Conservation (phyloP, 1,140 invertebrate genomes). For the Onthophagus taurus region DNA sequence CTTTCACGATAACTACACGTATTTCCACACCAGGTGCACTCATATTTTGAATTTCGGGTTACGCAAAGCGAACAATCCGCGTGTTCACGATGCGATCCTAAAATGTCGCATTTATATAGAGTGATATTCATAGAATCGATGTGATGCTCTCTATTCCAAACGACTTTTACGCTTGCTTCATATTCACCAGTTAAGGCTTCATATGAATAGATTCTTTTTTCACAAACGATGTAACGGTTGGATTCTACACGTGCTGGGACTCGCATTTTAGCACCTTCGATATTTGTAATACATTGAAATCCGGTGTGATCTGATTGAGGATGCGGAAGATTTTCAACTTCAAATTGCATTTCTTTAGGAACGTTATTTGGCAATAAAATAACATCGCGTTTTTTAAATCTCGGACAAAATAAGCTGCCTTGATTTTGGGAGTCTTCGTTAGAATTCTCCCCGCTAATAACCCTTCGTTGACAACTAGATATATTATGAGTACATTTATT, state of each 20-base stretch:
- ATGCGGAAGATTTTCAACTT: conserved; percentile 83
- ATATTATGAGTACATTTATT: conserved; percentile 88
- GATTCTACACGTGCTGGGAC: conserved; percentile 77
- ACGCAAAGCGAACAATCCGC: conserved; percentile 92
- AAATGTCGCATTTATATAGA: conserved; percentile 88
- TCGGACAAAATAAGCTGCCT: conserved; percentile 69
- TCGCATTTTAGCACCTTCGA: conserved; percentile 82
- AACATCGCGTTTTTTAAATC: conserved; percentile 54
- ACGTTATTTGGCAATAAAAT: conserved; percentile 82
- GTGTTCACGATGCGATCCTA: conserved; percentile 84
- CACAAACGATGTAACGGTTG: conserved; percentile 70
- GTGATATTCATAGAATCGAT: conserved; percentile 83
- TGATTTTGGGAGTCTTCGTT: conserved; percentile 55
- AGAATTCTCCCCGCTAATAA: conserved; percentile 70
- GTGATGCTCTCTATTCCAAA: conserved; percentile 89
- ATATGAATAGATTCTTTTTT: conserved; percentile 77
- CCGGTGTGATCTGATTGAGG: conserved; percentile 76
- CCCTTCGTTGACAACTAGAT: conserved; percentile 65
- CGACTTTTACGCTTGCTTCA: conserved; percentile 77
- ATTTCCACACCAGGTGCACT: conserved; percentile 87
- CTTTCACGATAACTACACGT: conserved; percentile 77
- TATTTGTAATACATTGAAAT: conserved; percentile 84
- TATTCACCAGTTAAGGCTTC: conserved; percentile 77
- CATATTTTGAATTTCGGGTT: conserved; percentile 75
- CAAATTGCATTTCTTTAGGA: conserved; percentile 75